These are phyloP conservation scores for Hexactinellida sp. DNA, from an alignment of 37 sponge, comb jelly and placozoan species.

Conservation along the genomic window DNA sequence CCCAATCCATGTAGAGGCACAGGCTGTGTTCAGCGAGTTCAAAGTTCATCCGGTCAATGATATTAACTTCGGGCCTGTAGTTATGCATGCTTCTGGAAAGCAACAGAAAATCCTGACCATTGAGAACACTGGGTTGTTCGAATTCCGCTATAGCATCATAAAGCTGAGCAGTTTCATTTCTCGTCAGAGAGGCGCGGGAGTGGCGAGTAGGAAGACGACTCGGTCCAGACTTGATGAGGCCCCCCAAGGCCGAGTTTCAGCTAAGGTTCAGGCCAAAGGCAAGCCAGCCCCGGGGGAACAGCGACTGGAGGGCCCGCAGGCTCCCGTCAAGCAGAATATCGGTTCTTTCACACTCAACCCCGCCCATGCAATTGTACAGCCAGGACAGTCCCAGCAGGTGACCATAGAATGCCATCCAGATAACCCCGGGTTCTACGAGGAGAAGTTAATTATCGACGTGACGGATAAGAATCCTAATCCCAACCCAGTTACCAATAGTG, in stretches of 20 bases:
- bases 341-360: slow-evolving; percentile 80
- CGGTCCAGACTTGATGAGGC: not conserved
- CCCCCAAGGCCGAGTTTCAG: slow-evolving; percentile 16
- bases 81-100: slow-evolving; percentile 38
- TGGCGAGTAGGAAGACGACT: not conserved
- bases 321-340: slow-evolving; percentile 20
- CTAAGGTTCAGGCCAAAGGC: slow-evolving; percentile 9
- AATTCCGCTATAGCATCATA: slow-evolving; percentile 82
- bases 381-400: slow-evolving; percentile 52
- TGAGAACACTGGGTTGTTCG: slow-evolving; percentile 90
- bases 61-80: slow-evolving; percentile 83
- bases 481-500: not conserved
- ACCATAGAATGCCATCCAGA: slow-evolving; percentile 83
- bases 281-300: slow-evolving; percentile 1
- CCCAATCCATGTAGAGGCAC: slow-evolving; percentile 69
- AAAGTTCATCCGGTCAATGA: slow-evolving; percentile 65
- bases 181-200: not conserved
- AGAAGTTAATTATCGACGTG: slow-evolving; percentile 61
- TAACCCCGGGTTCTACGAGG: slow-evolving; percentile 54
- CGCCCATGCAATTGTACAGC: slow-evolving; percentile 49
- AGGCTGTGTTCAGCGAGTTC: slow-evolving; percentile 72
- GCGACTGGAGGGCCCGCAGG: not conserved
- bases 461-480: slow-evolving; percentile 45
- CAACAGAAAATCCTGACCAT: slow-evolving; percentile 45
- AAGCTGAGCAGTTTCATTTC: slow-evolving; percentile 28